A percentile compares a stretch with the other conserved stretches of the same genome.
Evolutionary conservation across 1,140 invertebrate genomes (phyloP).

Genomic region (Limonius californicus): DNA sequence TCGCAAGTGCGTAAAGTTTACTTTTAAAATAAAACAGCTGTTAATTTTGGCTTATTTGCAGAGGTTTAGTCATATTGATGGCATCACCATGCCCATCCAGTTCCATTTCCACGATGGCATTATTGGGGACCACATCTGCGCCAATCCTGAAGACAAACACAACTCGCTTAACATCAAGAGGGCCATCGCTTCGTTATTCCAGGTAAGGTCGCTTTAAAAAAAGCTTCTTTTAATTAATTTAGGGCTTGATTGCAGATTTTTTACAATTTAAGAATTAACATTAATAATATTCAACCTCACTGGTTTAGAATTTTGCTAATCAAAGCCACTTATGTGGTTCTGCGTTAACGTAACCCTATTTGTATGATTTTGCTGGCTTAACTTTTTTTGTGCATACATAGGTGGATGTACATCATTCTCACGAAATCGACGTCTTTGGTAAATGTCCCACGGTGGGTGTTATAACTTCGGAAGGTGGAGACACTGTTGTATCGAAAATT

Average conservation of each 20-base stretch:
- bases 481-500: constrained; percentile 60
- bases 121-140: constrained; percentile 66
- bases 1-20: too few species aligned
- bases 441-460: constrained; percentile 75
- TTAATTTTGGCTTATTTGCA: constrained; percentile 46
- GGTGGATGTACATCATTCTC: constrained; percentile 46
- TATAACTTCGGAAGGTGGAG: constrained; percentile 56
- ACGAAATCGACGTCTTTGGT: constrained; percentile 74
- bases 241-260: too few species aligned
- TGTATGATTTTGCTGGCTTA: not conserved
- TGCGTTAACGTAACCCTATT: too few species aligned
- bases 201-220: too few species aligned
- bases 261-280: too few species aligned
- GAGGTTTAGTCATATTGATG: constrained; percentile 54
- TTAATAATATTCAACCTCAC: too few species aligned
- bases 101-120: constrained; percentile 70
- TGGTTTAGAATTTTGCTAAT: too few species aligned
- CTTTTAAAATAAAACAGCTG: constrained; percentile 25
- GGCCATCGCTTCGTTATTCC: constrained; percentile 82
- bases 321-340: too few species aligned
- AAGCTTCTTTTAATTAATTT: constrained; percentile 40
- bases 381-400: not conserved
- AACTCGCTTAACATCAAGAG: constrained; percentile 84
- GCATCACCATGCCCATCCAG: constrained; percentile 65
- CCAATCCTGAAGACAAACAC: constrained; percentile 60